These are phyloP conservation scores for Sphaeridia pumilis DNA, from an alignment of 2,888 invertebrate species.

Conservation along the genomic window DNA sequence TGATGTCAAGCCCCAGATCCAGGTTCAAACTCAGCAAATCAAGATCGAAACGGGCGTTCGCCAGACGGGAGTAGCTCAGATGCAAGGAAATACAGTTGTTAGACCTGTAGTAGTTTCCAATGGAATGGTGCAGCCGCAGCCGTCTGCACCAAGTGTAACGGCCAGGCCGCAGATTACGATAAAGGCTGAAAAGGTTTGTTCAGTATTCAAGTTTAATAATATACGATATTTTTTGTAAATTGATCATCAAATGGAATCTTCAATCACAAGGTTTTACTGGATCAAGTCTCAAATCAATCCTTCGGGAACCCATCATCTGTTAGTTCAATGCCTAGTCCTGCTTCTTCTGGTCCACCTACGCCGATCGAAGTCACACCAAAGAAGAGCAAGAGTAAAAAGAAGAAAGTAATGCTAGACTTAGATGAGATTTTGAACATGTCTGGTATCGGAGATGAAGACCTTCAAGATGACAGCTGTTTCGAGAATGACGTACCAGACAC, in stretches of 20 bases:
- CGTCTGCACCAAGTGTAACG: neutral
- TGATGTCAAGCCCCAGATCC: neutral
- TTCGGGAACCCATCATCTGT: too few species aligned
- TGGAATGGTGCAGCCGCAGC: slow-evolving; percentile 15
- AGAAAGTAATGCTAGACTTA: slow-evolving; percentile 31
- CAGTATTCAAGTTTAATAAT: too few species aligned
- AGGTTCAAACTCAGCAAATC: slow-evolving; percentile 15
- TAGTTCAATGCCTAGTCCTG: slow-evolving; percentile 14
- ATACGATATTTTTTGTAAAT: too few species aligned
- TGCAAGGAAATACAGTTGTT: neutral
- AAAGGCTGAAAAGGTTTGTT: slow-evolving; percentile 15
- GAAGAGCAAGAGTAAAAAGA: slow-evolving; percentile 24
- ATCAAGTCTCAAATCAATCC: neutral
- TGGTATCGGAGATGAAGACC: slow-evolving; percentile 36
- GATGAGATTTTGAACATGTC: slow-evolving; percentile 34
- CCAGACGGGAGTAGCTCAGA: too few species aligned
- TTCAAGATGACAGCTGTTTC: slow-evolving; percentile 32
- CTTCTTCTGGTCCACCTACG: slow-evolving; percentile 4
- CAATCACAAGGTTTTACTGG: too few species aligned
- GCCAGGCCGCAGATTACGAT: slow-evolving; percentile 8
- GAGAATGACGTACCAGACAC: slow-evolving; percentile 8
- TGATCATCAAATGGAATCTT: too few species aligned
- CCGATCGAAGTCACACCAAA: slow-evolving; percentile 17
- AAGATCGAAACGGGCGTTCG: too few species aligned
- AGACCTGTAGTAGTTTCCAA: neutral